Base-by-base conservation (phyloP, 64 coral and sea anemone species). In the Astreopora myriophthalma region DNA sequence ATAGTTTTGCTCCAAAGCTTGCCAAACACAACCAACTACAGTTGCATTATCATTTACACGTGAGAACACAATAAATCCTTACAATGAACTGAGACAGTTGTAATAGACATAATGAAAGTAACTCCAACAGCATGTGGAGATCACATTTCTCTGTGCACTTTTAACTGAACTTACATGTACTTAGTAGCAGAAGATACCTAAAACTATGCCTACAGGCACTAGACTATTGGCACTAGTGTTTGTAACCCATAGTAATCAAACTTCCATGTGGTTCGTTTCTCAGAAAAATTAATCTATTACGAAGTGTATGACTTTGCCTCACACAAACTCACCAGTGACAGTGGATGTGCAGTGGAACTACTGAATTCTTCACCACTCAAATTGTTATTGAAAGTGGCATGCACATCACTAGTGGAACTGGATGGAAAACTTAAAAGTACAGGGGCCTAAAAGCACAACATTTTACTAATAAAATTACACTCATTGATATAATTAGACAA, bases 361-460 rank as follows among this genome's bases (percentile, higher is more conserved):
- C 62, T 65, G 20, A 65, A 65, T 65, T 65, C 62, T 65, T 65
- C 5, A 62, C 57, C 57, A 24, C 62, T 65, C 62, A 24, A 65
- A 65, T 65, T 24, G 62, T 65, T 65, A n/a, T 65, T 65, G 62
- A 65, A 65, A 65, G 62, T 65, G 62, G 22, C 62, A 65, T 65
- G 62, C 62, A 65, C 62, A 65, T 65, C 62, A 65, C 62, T 65
- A 65, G 62, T 65, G 62, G 22, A 65, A 65, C 62, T 65, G 62
- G 62, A 65, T 65, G 62, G 62, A n/a, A 65, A 65, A 65, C 62
- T 65, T 65, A 65, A 65, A 65, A 65, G 62, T 65, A 65, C 62
- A 65, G 62, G 62, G 62, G 62, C 62, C 62, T 65, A 65, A 65
- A 65, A 65, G 22, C 62, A 65, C 62, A 65, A 65, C 62, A 65